These are phyloP conservation scores for Drosophila bifasciata DNA, from an alignment of 1,140 invertebrate species.

Conservation along the genomic window DNA sequence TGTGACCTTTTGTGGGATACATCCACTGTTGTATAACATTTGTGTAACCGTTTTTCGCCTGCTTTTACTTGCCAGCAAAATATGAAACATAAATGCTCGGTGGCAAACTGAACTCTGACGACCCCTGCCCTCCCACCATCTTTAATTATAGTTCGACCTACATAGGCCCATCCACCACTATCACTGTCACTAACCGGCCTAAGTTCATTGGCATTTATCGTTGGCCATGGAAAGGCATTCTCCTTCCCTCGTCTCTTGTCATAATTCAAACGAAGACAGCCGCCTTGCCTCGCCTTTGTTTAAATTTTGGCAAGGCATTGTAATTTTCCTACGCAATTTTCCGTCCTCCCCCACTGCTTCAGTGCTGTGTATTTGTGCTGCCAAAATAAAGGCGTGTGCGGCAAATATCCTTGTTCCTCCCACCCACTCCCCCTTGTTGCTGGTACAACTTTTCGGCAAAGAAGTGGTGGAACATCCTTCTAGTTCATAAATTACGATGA, in stretches of 20 bases:
- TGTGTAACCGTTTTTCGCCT: no score
- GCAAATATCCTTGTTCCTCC: constrained; percentile 16
- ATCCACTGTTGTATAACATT: not conserved
- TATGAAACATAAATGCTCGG: not conserved
- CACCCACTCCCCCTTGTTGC: not conserved
- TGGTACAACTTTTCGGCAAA: constrained; percentile 27
- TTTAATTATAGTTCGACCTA: constrained; percentile 21
- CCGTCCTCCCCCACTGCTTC: not conserved
- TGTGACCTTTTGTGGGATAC: no score
- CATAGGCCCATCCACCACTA: no score
- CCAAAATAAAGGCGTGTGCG: constrained; percentile 45
- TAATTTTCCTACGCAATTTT: constrained; percentile 70
- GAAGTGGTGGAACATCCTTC: constrained; percentile 14
- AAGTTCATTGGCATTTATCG: constrained; percentile 53
- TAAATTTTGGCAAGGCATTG: constrained; percentile 70
- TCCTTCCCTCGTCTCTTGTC: constrained; percentile 1
- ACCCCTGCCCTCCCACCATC: not conserved
- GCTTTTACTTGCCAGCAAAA: no score
- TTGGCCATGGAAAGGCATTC: constrained; percentile 33
- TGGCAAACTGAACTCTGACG: no score
- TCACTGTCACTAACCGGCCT: constrained; percentile 17
- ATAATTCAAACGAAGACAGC: constrained; percentile 51
- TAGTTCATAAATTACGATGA: constrained; percentile 67
- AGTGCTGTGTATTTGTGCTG: constrained; percentile 23
- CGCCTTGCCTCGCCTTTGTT: constrained; percentile 49